phyloP scores from a whole-genome alignment of 2,888 invertebrate genomes.

The Sipha maydis region DNA sequence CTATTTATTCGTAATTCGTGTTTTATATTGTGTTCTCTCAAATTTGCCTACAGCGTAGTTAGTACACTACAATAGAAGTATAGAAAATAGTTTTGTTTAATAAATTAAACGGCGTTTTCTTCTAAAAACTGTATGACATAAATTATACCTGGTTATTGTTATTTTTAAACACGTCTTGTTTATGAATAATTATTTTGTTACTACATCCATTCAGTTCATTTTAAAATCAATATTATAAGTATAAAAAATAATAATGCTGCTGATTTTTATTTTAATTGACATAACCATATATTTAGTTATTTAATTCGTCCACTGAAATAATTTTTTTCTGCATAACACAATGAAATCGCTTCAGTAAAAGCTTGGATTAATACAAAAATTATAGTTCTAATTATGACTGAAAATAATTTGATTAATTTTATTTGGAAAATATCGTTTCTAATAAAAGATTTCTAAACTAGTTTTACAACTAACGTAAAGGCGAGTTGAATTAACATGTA shows the following conservation, averaged over 20 bases:
- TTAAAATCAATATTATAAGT: not conserved
- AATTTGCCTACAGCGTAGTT: not conserved
- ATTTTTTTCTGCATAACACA: not conserved
- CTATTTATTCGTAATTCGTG: not conserved
- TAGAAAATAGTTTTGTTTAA: not conserved
- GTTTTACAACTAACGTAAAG: slow-evolving; percentile 1
- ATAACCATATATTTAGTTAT: not conserved
- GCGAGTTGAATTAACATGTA: slow-evolving; percentile 4
- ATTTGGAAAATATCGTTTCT: not conserved
- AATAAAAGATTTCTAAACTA: slow-evolving; percentile 20
- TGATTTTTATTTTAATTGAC: not conserved
- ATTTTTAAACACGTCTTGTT: not conserved
- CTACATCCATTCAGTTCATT: not conserved
- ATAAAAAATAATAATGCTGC: not conserved
- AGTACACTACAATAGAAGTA: slow-evolving; percentile 16
- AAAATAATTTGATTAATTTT: not conserved
- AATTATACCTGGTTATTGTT: not conserved
- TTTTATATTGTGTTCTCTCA: not conserved
- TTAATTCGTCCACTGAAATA: not conserved
- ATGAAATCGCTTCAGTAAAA: not conserved
- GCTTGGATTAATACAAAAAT: not conserved
- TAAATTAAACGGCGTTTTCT: slow-evolving; percentile 12
- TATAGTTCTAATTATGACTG: not conserved
- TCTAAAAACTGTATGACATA: not conserved
- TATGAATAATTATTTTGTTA: slow-evolving; percentile 11